A percentile compares a stretch with the other conserved stretches of the same genome.
Evolutionary conservation across 2,888 invertebrate genomes (phyloP).

Genomic region (Stratiomys singularior): DNA sequence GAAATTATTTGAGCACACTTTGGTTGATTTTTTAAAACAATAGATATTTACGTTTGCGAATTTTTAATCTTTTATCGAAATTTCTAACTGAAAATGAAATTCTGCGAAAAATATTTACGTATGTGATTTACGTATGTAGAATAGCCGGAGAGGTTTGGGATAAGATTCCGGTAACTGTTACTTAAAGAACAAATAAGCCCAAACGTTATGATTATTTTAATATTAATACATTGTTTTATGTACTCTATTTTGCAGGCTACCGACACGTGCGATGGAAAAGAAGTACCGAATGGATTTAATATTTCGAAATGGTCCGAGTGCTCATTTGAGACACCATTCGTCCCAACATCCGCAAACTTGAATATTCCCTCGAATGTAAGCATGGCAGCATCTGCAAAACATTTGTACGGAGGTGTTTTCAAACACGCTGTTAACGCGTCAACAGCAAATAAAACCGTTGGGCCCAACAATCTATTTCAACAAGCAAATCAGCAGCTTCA

Average conservation of each 20-base stretch:
- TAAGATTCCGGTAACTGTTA: too few relatives aligned
- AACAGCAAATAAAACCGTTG: constrained; percentile 37
- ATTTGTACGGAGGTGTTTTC: constrained; percentile 51
- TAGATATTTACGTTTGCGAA: too few relatives aligned
- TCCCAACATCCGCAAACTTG: constrained; percentile 46
- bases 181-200: too few relatives aligned
- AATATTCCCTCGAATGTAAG: not conserved
- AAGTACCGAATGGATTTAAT: constrained; percentile 53
- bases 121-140: too few relatives aligned
- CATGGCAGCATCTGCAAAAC: constrained; percentile 7
- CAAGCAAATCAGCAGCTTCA: not conserved
- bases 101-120: too few relatives aligned
- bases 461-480: not conserved
- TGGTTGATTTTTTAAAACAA: too few relatives aligned
- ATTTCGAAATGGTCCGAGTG: constrained; percentile 60
- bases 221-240: not conserved
- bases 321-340: constrained; percentile 53
- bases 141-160: too few relatives aligned
- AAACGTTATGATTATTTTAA: too few relatives aligned
- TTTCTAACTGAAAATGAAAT: too few relatives aligned
- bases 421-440: constrained; percentile 48
- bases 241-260: constrained; percentile 36
- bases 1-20: too few relatives aligned
- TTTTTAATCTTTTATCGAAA: too few relatives aligned
- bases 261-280: constrained; percentile 48